Base-by-base conservation (phyloP, 2,797 vertebrate species). In the Apogon hyalosoma region DNA sequence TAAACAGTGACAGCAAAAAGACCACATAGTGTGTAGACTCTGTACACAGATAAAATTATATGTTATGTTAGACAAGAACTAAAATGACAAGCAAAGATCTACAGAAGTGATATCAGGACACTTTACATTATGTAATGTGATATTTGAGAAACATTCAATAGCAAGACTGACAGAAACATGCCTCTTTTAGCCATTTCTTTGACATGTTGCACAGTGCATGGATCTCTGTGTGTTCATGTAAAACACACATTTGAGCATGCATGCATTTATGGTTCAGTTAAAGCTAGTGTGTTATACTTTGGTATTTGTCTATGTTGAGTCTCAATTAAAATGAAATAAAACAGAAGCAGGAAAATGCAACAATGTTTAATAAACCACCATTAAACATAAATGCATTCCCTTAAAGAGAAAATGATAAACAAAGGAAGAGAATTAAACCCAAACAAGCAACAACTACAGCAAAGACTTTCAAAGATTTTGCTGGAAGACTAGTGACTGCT, bases 361-460 rank as follows among this genome's bases (percentile, higher is more conserved):
- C 33, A 21, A 39, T 40, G 33, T 60, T 51, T 24, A 62, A 38
- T 45, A 56, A 38, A 69, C 62, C 64, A 12, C 24, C 9, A 58
- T 76, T 28, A 51, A 78, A 70, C 63, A 63, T 64, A 18, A 73
- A 80, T 54, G 9, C 3, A 39, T 19, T 71, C 47, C 48, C 62
- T 43, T 11, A 24, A 75, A 48, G 62, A 41, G 33, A 11, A 33
- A 49, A 65, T 71, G 59, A 73, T 59, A 50, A 55, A 80, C 19
- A 21, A 21, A 3, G 69, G 42, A 74, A 50, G 55, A 39, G 43
- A 53, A 16, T 21, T n/a, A 56, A 41, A 75, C 42, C 14, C 5
- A 62, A 65, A 55, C 10, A 57, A 70, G 51, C 12, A 28, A 16
- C 31, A 66, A 50, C 11, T 24, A n/a, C 47, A 48, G 28, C 15